Base-by-base conservation (phyloP, 1,140 invertebrate genomes). In the Drosophila grimshawi region DNA sequence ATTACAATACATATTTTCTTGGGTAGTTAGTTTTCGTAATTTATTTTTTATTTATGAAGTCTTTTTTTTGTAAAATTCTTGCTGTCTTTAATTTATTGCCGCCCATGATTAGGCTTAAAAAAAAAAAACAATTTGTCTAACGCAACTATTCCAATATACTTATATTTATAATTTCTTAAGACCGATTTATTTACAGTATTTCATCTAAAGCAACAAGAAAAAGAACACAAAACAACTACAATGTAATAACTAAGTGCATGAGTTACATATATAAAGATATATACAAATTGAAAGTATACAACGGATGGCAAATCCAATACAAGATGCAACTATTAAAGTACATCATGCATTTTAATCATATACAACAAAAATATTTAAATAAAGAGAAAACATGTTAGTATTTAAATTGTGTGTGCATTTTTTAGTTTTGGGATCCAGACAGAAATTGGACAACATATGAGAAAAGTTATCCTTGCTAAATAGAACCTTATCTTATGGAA, bases 261-360 rank as follows among this genome's bases (percentile, higher is more conserved):
- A 77, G 79, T 81, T 83, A 78, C 67, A 78, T 70, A 83, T 76
- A 66, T 29, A 64, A 46, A 49, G 41, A 63, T 63, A 67, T 67
- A 67, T 60, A 71, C 48, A 66, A 48, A 59, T 41, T 56, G 19
- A 35, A 78, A 71, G 81, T 86, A 86, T 86, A 86, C 82, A 83
- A 86, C 63, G 81, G 75, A 78, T 72, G 4, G 27, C 45, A 67
- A 78, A 79, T 86, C 75, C 82, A 81, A 71, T 76, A 80, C 80
- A 78, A 86, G 76, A 79, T 86, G 83, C 79, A 82, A 86, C 82
- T 86, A 86, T 88, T 86, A 76, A 81, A 81, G 65, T 80, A 81
- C 78, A 81, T 86, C 71, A 82, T 73, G 82, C 82, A 86, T 86
- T 86, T 86, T 86, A 86, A 86, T 81, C 78, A 86, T 82, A 86